These are phyloP conservation scores for Drosophila setosimentum DNA, from an alignment of 2,888 invertebrate species.

Conservation along the genomic window DNA sequence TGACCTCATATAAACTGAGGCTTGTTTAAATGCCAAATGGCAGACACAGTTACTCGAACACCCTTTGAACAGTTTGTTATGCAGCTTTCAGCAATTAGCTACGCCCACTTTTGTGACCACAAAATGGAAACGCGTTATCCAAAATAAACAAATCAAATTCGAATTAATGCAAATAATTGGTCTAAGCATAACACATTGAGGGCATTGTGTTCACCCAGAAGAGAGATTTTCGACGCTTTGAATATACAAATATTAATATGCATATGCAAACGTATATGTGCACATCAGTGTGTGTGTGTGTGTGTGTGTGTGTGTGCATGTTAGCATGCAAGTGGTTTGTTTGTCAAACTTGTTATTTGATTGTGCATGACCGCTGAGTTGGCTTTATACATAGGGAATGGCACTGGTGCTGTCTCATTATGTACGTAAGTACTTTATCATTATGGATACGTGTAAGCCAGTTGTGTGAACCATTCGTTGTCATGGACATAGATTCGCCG, in stretches of 20 bases:
- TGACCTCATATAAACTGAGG: not conserved
- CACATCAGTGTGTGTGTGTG: not conserved
- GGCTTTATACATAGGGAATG: not conserved
- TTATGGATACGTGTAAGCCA: conserved; percentile 4
- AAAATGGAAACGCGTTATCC: not conserved
- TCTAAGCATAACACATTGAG: conserved; percentile 24
- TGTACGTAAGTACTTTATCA: conserved; percentile 9
- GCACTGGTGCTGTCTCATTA: not conserved
- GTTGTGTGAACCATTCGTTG: conserved; percentile 1
- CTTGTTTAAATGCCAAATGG: conserved; percentile 1
- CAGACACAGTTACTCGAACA: not conserved
- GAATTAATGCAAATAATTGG: conserved; percentile 48
- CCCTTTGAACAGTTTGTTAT: not conserved
- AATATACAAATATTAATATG: not conserved
- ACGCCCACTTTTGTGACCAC: not conserved
- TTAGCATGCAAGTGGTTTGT: conserved; percentile 31
- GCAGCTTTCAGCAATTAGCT: not conserved
- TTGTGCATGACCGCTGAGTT: conserved; percentile 36
- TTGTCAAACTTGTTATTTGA: conserved; percentile 61
- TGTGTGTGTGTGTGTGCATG: not conserved
- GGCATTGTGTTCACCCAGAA: not conserved
- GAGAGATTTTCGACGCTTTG: not conserved
- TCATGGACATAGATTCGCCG: not conserved
- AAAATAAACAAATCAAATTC: conserved; percentile 10
- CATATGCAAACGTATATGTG: not conserved